Evolutionary conservation across 2,113 vertebrate genomes (phyloP).

Genomic region (Xiphophorus maculatus): DNA sequence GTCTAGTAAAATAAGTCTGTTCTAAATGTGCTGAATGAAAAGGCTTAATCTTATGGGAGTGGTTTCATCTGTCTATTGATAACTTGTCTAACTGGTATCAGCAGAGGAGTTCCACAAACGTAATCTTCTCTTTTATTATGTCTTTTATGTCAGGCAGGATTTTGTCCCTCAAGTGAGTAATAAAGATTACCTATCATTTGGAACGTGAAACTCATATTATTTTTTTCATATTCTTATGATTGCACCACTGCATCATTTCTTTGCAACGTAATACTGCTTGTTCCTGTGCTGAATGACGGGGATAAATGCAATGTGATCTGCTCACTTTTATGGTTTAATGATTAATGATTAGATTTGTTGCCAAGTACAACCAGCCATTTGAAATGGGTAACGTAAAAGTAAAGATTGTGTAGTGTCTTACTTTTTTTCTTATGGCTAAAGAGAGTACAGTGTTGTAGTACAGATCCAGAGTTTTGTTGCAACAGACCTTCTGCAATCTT

Average conservation of each 20-base stretch:
- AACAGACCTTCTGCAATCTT: conserved; percentile 19
- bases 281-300: not conserved
- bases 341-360: not conserved
- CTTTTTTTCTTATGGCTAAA: not conserved
- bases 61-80: conserved; percentile 57
- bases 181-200: conserved; percentile 8
- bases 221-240: conserved; percentile 1
- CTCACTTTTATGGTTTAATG: not conserved
- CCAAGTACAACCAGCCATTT: not conserved
- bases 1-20: not conserved
- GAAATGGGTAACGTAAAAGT: not conserved
- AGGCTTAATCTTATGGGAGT: conserved; percentile 27
- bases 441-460: not conserved
- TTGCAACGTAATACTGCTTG: not conserved
- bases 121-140: not conserved
- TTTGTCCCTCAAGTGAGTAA: not conserved
- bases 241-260: not conserved
- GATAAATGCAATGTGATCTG: not conserved
- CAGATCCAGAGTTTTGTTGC: not conserved
- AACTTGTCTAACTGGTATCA: conserved; percentile 27
- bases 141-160: not conserved
- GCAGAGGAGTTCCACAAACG: not conserved
- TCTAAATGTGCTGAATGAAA: not conserved
- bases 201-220: conserved; percentile 13
- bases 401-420: not conserved